Conservation (phyloP, 2,113 vertebrate genomes). For the Vulpes ferrilata region DNA sequence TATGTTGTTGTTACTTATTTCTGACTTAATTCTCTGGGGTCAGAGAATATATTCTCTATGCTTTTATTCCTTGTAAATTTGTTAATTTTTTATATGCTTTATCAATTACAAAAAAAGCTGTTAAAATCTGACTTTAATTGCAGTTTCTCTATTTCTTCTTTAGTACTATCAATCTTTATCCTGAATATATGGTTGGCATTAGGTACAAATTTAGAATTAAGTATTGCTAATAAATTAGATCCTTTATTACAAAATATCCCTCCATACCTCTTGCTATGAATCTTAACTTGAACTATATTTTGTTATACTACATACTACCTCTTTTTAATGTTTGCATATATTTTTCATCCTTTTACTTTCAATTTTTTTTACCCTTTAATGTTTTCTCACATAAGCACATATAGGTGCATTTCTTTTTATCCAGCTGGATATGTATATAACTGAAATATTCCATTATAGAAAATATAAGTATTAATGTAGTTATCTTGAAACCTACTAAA, state of each 20-base stretch:
- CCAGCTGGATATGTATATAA: background rate
- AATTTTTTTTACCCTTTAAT: background rate
- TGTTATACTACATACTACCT: background rate
- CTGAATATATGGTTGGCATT: background rate
- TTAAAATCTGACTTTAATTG: background rate
- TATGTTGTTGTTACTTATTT: background rate
- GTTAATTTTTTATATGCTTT: background rate
- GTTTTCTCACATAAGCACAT: background rate
- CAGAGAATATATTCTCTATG: background rate
- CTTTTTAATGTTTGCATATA: background rate
- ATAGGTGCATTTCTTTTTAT: background rate
- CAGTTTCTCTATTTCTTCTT: background rate
- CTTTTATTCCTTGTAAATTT: background rate
- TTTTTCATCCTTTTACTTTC: background rate
- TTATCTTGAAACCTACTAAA: background rate
- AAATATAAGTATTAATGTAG: background rate
- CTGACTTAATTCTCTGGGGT: background rate
- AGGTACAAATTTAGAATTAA: conserved; percentile 7
- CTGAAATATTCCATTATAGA: background rate
- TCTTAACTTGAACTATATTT: background rate
- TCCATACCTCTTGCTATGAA: background rate
- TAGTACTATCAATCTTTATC: background rate
- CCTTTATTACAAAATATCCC: background rate
- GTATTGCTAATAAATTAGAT: background rate
- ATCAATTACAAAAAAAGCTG: background rate